A percentile compares a stretch with the other conserved stretches of the same genome.
Conservation (phyloP, 2,888 invertebrate genomes). For the Perizoma flavofasciatum region DNA sequence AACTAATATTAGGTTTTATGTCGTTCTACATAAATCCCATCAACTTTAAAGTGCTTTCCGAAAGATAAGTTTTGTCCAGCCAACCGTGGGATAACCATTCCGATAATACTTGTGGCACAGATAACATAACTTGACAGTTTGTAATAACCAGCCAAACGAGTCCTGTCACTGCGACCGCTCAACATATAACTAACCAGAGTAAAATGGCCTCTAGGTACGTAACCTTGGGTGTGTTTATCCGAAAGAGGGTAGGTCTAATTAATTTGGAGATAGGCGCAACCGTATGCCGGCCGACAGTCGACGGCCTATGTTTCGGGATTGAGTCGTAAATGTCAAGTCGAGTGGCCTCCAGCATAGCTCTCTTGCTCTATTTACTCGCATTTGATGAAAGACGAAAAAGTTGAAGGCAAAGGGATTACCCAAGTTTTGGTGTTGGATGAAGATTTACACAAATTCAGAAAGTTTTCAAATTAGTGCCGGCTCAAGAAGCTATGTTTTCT, state of each 20-base stretch:
- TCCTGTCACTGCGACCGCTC: conserved; percentile 69
- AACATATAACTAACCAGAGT: conserved; percentile 59
- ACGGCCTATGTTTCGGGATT: conserved; percentile 73
- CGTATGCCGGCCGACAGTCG: conserved; percentile 59
- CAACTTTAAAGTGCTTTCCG: conserved; percentile 14
- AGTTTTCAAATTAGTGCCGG: conserved; percentile 58
- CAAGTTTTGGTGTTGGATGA: conserved; percentile 57
- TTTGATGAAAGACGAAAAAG: conserved; percentile 58
- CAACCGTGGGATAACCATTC: conserved; percentile 66
- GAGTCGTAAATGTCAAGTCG: conserved; percentile 81
- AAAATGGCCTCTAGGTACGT: conserved; percentile 46
- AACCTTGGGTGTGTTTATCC: conserved; percentile 27
- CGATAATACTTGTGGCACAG: conserved; percentile 63
- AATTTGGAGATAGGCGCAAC: conserved; percentile 64
- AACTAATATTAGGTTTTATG: neutral
- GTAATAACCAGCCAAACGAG: conserved; percentile 70
- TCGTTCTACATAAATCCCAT: neutral
- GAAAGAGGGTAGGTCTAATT: conserved; percentile 57
- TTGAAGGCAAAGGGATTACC: conserved; percentile 53
- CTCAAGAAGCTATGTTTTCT: conserved; percentile 2
- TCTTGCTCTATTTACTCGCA: conserved; percentile 71
- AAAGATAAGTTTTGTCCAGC: conserved; percentile 15
- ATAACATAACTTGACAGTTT: conserved; percentile 73
- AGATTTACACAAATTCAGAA: conserved; percentile 60
- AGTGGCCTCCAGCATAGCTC: conserved; percentile 72